Base-by-base conservation (phyloP, 2,113 vertebrate species). In the Promerops cafer region DNA sequence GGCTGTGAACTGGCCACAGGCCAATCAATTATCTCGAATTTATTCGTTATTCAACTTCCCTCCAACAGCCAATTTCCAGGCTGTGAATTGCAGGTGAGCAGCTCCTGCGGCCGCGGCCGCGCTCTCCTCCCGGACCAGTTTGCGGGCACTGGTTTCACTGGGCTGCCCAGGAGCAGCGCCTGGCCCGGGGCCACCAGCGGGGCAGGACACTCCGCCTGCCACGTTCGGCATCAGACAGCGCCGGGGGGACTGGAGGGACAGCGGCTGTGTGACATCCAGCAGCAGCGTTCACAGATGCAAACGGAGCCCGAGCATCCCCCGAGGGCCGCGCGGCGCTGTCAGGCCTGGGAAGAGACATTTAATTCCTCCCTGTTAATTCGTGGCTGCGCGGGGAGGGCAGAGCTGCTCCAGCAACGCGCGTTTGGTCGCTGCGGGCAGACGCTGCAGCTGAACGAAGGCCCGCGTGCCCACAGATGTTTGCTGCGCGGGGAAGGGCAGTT, bases 11-110 rank as follows among this genome's bases (percentile, higher is more conserved):
- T 96, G 94, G 94, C 95, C 64, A 76, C 65, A 17, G 83, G 96
- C 94, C 93, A 94, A 96, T 95, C 91, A 96, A 95, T 97, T 97
- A 96, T 50, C 90, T 72, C 33, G 40, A 93, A 91, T 91, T 95
- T 95, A 95, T 93, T 86, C 57, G 18, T 90, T 94, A 94, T 87
- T 78, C 95, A 87, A 56, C 78, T 77, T 78, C 60, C 57, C n/a
- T 82, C 84, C 56, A 31, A 37, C 72, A 87, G 79, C 56, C 90
- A 53, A 9, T 93, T 96, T 78, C 83, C 96, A 92, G 90, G 80
- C 93, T 90, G 92, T 9, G 89, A 72, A 61, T 69, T 33, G 85
- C 8, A 68, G 94, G 92, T 64, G 86, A 95, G 83, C 56, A 11
- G 71, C 15, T 90, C 85, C 76, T 26, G 59, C 69, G 6, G 79